phyloP scores from a whole-genome alignment of 2,113 vertebrate genomes.

The Elgaria multicarinata region DNA sequence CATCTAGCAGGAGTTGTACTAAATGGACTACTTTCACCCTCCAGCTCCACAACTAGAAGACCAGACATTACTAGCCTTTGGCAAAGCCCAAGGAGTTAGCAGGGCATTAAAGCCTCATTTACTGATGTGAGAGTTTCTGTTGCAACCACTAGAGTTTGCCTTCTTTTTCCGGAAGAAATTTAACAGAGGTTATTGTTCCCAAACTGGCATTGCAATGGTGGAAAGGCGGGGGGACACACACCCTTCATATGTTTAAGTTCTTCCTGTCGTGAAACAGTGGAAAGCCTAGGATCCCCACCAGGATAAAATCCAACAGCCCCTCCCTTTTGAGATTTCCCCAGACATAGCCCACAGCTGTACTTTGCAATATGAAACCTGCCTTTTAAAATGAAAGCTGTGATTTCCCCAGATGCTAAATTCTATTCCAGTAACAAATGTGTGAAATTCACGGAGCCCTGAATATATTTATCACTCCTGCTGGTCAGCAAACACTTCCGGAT shows the following conservation, averaged over 20 bases:
- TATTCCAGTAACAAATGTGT: constrained; percentile 3
- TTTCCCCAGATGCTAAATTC: constrained; percentile 1
- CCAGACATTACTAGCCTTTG: background rate
- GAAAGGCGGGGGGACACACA: background rate
- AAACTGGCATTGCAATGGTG: background rate
- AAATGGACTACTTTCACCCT: background rate
- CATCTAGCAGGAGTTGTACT: background rate
- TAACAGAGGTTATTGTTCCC: background rate
- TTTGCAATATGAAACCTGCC: constrained; percentile 3
- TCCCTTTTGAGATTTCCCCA: constrained; percentile 4
- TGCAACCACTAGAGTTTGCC: background rate
- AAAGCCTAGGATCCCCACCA: background rate
- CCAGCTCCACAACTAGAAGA: background rate
- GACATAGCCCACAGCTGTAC: background rate
- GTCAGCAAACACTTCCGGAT: background rate
- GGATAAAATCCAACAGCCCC: background rate
- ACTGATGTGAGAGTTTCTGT: background rate
- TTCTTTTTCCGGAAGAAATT: background rate
- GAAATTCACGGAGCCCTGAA: background rate
- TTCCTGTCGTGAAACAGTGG: background rate
- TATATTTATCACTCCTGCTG: background rate
- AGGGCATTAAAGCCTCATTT: background rate
- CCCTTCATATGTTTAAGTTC: background rate
- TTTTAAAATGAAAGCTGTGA: background rate
- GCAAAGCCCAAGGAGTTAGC: background rate